Percentiles rank a stretch among this genome's conserved stretches.
Evolutionary conservation across 1,140 invertebrate species (phyloP).

Genomic region (Macrocentrus cingulum): DNA sequence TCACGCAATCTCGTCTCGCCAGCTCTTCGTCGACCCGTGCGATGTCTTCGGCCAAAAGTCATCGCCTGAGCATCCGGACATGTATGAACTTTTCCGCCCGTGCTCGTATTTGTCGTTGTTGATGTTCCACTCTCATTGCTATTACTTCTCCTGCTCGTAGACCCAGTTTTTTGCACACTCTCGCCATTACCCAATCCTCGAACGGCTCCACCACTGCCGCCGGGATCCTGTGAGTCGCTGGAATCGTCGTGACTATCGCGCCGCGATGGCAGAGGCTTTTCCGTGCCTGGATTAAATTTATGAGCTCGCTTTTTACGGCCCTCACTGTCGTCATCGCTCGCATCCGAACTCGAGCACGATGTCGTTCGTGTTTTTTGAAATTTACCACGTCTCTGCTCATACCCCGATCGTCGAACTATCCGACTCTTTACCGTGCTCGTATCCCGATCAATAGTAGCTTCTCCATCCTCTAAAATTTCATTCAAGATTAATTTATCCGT

Average conservation of each 20-base stretch:
- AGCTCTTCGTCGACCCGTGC: slow-evolving; percentile 61
- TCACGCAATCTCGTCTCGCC: slow-evolving; percentile 73
- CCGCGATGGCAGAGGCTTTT: slow-evolving; percentile 63
- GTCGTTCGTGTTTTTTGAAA: slow-evolving; percentile 78
- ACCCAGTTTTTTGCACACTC: slow-evolving; percentile 35
- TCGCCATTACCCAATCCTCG: slow-evolving; percentile 48
- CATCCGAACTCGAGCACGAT: slow-evolving; percentile 86
- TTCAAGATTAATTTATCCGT: slow-evolving; percentile 65
- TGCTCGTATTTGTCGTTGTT: slow-evolving; percentile 36
- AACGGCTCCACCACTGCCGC: slow-evolving; percentile 55
- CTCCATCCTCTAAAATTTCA: slow-evolving; percentile 73
- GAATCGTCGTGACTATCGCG: slow-evolving; percentile 78
- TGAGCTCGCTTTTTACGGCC: slow-evolving; percentile 76
- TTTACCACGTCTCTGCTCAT: slow-evolving; percentile 69
- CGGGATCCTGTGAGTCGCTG: slow-evolving; percentile 72
- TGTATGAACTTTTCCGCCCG: slow-evolving; percentile 44
- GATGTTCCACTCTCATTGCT: slow-evolving; percentile 28
- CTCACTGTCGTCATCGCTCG: slow-evolving; percentile 88
- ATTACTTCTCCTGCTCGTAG: slow-evolving; percentile 38
- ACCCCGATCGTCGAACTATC: slow-evolving; percentile 50
- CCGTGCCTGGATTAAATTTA: slow-evolving; percentile 64
- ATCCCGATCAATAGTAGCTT: slow-evolving; percentile 28
- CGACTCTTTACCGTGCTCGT: slow-evolving; percentile 39
- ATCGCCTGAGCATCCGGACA: slow-evolving; percentile 43
- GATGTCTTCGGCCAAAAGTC: slow-evolving; percentile 56